A percentile compares a stretch with the other conserved stretches of the same genome.
Conservation (phyloP, 2,113 vertebrate species). For the Syngnathus scovelli region DNA sequence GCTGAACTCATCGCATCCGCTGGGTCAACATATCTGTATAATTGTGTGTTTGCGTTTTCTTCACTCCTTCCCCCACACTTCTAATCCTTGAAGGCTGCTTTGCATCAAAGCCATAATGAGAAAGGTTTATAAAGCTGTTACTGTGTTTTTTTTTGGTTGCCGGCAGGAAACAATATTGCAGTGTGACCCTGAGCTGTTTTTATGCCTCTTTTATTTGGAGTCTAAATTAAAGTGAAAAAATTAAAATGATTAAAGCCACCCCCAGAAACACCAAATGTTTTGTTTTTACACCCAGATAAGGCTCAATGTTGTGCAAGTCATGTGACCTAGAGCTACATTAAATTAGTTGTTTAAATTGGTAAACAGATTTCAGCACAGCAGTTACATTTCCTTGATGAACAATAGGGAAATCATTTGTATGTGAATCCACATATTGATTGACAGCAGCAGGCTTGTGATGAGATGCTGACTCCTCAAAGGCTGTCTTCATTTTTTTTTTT, state of each 20-base stretch:
- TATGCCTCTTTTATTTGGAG: constrained; percentile 47
- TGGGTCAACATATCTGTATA: neutral
- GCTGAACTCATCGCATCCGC: constrained; percentile 2
- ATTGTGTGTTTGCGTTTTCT: neutral
- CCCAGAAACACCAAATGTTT: neutral
- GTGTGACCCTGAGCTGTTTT: constrained; percentile 27
- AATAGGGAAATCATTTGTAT: no score
- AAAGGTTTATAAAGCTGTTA: constrained; percentile 28
- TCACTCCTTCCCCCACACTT: neutral
- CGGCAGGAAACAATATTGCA: constrained; percentile 22
- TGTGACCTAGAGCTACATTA: neutral
- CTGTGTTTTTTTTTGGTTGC: constrained; percentile 33
- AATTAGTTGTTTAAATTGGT: neutral
- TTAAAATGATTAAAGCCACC: constrained; percentile 19
- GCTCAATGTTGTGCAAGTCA: neutral
- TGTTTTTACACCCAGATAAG: neutral
- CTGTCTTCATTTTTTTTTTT: no score
- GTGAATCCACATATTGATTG: no score
- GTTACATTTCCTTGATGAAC: no score
- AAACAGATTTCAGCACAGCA: neutral
- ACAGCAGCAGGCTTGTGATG: no score
- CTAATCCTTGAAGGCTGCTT: constrained; percentile 34
- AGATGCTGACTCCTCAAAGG: no score
- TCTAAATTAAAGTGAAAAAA: constrained; percentile 36
- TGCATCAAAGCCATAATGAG: constrained; percentile 27